phyloP scores from a whole-genome alignment of 2,888 invertebrate species.

The Didymodactylos carnosus region DNA sequence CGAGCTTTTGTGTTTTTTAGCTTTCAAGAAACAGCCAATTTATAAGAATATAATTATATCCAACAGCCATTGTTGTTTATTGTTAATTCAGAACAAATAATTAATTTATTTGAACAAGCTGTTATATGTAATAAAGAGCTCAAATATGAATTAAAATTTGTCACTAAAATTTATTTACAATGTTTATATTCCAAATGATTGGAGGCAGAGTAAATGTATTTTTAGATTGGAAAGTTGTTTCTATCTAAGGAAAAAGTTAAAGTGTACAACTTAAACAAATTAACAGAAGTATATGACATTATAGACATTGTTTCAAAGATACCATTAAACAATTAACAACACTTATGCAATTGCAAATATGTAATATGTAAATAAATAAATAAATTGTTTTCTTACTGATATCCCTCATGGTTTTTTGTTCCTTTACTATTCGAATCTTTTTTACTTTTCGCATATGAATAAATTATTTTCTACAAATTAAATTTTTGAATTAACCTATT shows the following conservation, averaged over 20 bases:
- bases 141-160: background rate
- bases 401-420: no score
- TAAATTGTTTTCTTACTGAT: no score
- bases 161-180: background rate
- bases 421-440: no score
- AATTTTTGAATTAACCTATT: no score
- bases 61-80: background rate
- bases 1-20: background rate
- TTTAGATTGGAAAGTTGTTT: slow-evolving; percentile 50
- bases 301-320: slow-evolving; percentile 41
- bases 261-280: slow-evolving; percentile 53
- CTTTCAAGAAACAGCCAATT: background rate
- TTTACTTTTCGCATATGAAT: no score
- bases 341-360: background rate
- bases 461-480: no score
- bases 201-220: slow-evolving; percentile 39
- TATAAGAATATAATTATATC: no score
- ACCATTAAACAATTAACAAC: background rate
- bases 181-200: slow-evolving; percentile 36
- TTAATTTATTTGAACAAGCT: background rate
- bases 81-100: background rate
- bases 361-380: no score
- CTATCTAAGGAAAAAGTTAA: slow-evolving; percentile 29
- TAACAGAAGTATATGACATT: slow-evolving; percentile 58
- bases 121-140: background rate